Base-by-base conservation (phyloP, 2,888 invertebrate genomes). In the Sphaeridia pumilis region DNA sequence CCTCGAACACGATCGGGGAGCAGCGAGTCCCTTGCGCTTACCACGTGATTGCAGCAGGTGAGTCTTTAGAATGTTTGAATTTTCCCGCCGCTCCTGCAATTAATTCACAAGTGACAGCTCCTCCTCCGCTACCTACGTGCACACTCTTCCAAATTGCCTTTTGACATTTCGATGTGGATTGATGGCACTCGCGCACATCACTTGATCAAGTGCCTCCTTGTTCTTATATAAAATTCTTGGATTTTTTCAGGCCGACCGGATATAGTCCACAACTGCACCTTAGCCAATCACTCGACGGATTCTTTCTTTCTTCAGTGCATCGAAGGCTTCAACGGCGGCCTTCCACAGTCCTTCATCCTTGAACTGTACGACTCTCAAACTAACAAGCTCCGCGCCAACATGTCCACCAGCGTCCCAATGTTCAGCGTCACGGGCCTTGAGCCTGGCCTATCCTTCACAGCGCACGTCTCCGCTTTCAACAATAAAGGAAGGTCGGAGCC, bases 41-140 rank as follows among this genome's bases (percentile, higher is more conserved):
- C 71, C 88, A 88, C 69, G 87, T 92, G 62, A 89, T 90, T 65
- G 86, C 89, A 48, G 90, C 89, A 68, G 90, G 90, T 89, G 73
- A 75, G 76, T 49, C n/a, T n/a, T n/a, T n/a, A n/a, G n/a, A n/a
- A n/a, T n/a, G n/a, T n/a, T n/a, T n/a, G n/a, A n/a, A n/a, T n/a
- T n/a, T n/a, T n/a, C n/a, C n/a, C n/a, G n/a, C n/a, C n/a, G n/a
- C n/a, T n/a, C n/a, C n/a, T n/a, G n/a, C n/a, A n/a, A n/a, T n/a
- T n/a, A n/a, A n/a, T n/a, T n/a, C n/a, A n/a, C n/a, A n/a, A n/a
- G n/a, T n/a, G n/a, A n/a, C n/a, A n/a, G n/a, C n/a, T n/a, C n/a
- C n/a, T n/a, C n/a, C n/a, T n/a, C n/a, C n/a, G n/a, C n/a, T n/a
- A n/a, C n/a, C n/a, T n/a, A n/a, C n/a, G n/a, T n/a, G n/a, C n/a